A percentile compares a stretch with the other conserved stretches of the same genome.
These are phyloP conservation scores for Listrodromus nycthemerus DNA, from an alignment of 2,888 invertebrate species.

Conservation along the genomic window DNA sequence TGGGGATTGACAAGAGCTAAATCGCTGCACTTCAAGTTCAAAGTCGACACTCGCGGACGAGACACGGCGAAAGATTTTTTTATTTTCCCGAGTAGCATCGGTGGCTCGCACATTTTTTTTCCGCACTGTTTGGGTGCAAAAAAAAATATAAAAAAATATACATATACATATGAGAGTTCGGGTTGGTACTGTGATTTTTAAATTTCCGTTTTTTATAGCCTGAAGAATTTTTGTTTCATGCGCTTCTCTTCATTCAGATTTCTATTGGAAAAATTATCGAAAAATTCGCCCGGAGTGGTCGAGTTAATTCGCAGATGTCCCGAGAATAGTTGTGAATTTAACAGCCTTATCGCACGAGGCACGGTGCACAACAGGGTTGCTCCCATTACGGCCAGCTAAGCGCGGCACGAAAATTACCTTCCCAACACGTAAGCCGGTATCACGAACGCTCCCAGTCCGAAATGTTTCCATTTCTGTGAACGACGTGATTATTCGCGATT, in stretches of 20 bases:
- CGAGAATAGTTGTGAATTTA: slow-evolving; percentile 23
- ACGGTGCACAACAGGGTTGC: slow-evolving; percentile 22
- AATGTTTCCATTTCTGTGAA: slow-evolving; percentile 59
- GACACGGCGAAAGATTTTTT: slow-evolving; percentile 30
- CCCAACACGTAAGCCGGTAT: slow-evolving; percentile 33
- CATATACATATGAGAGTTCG: too few species aligned
- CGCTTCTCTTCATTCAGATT: neutral
- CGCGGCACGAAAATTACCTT: slow-evolving; percentile 42
- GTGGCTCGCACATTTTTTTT: neutral
- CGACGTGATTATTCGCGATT: slow-evolving; percentile 52
- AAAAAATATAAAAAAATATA: too few species aligned
- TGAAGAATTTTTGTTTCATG: neutral
- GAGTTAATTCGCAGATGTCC: slow-evolving; percentile 20
- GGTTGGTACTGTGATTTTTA: too few species aligned
- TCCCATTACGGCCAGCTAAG: slow-evolving; percentile 31
- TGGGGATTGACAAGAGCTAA: slow-evolving; percentile 29
- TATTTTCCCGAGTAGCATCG: neutral
- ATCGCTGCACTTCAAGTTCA: slow-evolving; percentile 55
- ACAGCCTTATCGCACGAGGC: slow-evolving; percentile 34
- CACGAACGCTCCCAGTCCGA: slow-evolving; percentile 15
- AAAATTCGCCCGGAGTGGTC: neutral
- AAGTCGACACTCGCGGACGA: slow-evolving; percentile 20
- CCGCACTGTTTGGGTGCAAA: neutral
- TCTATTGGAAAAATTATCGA: neutral
- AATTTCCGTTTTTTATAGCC: too few species aligned